phyloP scores from a whole-genome alignment of 2,888 invertebrate genomes.

The Gastrophysa polygoni region DNA sequence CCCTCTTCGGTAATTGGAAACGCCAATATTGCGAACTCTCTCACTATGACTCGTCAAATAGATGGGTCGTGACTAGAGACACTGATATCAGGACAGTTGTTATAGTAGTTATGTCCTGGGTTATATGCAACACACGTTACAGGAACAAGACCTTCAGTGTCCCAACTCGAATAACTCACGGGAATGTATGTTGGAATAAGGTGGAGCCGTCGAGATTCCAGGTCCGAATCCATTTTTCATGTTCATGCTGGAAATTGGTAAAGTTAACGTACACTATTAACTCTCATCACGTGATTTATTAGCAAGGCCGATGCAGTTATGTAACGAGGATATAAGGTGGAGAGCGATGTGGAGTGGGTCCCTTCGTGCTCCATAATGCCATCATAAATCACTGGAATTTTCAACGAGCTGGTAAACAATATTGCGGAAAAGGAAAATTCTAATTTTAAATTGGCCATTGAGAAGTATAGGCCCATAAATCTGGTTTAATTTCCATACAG shows the following conservation, averaged over 20 bases:
- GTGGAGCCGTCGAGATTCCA: too few relatives aligned
- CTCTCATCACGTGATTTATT: slow-evolving; percentile 30
- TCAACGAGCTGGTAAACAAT: slow-evolving; percentile 32
- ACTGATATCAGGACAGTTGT: too few relatives aligned
- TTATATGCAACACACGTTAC: too few relatives aligned
- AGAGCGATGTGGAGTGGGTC: slow-evolving; percentile 25
- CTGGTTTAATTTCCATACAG: neutral
- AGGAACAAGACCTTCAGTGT: too few relatives aligned
- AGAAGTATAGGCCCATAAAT: slow-evolving; percentile 13
- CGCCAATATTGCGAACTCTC: too few relatives aligned
- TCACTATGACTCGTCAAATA: too few relatives aligned
- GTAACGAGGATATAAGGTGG: slow-evolving; percentile 30
- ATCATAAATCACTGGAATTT: slow-evolving; percentile 31
- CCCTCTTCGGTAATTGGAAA: too few relatives aligned
- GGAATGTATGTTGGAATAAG: too few relatives aligned
- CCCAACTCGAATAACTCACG: too few relatives aligned
- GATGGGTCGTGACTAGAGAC: too few relatives aligned
- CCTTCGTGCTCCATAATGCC: slow-evolving; percentile 26
- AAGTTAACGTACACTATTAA: slow-evolving; percentile 30
- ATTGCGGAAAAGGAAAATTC: slow-evolving; percentile 24
- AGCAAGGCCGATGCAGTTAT: slow-evolving; percentile 25
- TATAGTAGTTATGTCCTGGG: too few relatives aligned
- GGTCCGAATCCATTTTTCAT: too few relatives aligned
- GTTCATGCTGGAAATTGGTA: slow-evolving; percentile 23
- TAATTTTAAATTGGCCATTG: slow-evolving; percentile 29